Percentiles rank a stretch among this genome's conserved stretches.
Conservation (phyloP, 2,113 vertebrate species). For the Leptocoma aspasia region DNA sequence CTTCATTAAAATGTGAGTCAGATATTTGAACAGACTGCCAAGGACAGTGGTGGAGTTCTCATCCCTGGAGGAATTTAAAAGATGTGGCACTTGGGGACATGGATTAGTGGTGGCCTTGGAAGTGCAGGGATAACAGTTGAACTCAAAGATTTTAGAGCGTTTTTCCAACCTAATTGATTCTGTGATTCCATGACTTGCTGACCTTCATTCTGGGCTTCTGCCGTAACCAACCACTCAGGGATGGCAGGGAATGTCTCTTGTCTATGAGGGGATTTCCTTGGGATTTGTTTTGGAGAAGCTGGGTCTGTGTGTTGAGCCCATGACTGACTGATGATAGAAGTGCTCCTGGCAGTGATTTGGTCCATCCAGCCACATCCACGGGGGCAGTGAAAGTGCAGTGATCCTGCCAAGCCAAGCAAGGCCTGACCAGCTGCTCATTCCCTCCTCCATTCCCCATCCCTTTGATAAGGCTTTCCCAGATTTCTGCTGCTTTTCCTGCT, state of each 20-base stretch:
- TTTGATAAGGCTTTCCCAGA: neutral
- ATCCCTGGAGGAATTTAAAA: neutral
- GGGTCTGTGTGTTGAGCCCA: neutral
- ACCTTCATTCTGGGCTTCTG: neutral
- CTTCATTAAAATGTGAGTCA: neutral
- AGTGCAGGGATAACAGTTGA: neutral
- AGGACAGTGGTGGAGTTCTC: too few species aligned
- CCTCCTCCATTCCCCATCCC: neutral
- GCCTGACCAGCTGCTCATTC: neutral
- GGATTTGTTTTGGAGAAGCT: neutral
- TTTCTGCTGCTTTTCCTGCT: neutral
- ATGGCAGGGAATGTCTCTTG: neutral
- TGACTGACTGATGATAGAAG: neutral
- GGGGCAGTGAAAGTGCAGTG: neutral
- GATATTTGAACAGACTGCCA: neutral
- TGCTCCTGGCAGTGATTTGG: neutral
- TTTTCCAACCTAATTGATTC: neutral
- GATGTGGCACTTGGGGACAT: neutral
- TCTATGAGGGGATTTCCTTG: neutral
- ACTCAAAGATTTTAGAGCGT: neutral
- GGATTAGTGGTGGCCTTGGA: neutral
- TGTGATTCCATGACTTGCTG: neutral
- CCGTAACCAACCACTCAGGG: neutral
- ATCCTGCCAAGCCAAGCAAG: neutral
- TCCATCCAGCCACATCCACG: neutral